phyloP scores from a whole-genome alignment of 2,113 vertebrate species.

The Channa maculata region DNA sequence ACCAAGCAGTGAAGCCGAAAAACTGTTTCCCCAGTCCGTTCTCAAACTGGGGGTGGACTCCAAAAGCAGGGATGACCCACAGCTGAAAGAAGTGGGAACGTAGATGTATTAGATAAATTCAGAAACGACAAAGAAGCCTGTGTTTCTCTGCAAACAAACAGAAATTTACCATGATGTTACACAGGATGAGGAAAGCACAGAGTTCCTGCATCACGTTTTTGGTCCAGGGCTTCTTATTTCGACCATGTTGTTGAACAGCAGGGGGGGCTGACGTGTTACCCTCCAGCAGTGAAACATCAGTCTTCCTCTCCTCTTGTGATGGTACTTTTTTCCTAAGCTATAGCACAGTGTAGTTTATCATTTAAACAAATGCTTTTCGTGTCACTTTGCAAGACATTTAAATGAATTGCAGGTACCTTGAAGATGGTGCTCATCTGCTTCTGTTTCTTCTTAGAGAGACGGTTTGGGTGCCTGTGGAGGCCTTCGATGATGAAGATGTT shows the following conservation, averaged over 20 bases:
- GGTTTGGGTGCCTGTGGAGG: conserved; percentile 82
- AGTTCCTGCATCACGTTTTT: conserved; percentile 86
- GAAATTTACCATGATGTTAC: conserved; percentile 89
- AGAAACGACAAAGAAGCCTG: not conserved
- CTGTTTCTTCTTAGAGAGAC: not conserved
- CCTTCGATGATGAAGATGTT: conserved; percentile 94
- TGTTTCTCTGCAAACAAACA: not conserved
- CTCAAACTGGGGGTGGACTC: conserved; percentile 89
- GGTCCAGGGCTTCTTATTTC: conserved; percentile 76
- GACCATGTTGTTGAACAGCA: not conserved
- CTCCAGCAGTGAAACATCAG: conserved; percentile 16
- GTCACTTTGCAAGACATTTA: not conserved
- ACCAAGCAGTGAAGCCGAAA: conserved; percentile 91
- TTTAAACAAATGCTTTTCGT: not conserved
- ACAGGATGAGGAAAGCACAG: conserved; percentile 89
- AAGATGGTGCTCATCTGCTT: not conserved
- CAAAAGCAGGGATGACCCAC: conserved; percentile 93
- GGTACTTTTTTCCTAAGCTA: conserved; percentile 44
- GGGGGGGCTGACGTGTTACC: conserved; percentile 15
- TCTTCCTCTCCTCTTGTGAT: not conserved
- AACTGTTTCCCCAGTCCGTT: conserved; percentile 89
- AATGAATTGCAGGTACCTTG: conserved; percentile 37
- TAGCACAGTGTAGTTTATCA: not conserved
- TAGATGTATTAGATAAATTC: fast-evolving
- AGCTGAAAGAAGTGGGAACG: conserved; percentile 78